These are phyloP conservation scores for Polydrusus pterygomalis DNA, from an alignment of 2,888 invertebrate species.

Conservation along the genomic window DNA sequence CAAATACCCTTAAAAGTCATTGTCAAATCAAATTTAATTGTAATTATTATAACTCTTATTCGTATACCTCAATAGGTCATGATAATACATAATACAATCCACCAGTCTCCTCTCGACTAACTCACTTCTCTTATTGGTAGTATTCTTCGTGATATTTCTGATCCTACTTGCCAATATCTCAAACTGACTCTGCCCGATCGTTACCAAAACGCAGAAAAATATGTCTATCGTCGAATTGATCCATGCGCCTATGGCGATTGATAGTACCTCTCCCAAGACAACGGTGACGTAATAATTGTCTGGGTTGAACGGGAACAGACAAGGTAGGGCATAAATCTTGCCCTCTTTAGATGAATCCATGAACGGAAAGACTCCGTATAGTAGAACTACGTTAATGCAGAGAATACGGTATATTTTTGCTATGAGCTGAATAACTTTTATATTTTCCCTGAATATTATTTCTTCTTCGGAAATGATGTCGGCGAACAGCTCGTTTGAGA, in stretches of 20 bases:
- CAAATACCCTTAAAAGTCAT: too few relatives aligned
- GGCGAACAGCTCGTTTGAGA: slow-evolving; percentile 42
- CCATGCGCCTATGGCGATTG: slow-evolving; percentile 50
- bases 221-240: slow-evolving; percentile 53
- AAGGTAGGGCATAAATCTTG: slow-evolving; percentile 49
- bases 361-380: slow-evolving; percentile 52
- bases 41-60: too few relatives aligned
- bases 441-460: slow-evolving; percentile 25
- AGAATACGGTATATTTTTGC: slow-evolving; percentile 45
- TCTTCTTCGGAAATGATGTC: slow-evolving; percentile 37
- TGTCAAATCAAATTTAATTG: too few relatives aligned
- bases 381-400: slow-evolving; percentile 33
- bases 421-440: slow-evolving; percentile 26
- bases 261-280: slow-evolving; percentile 43
- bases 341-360: slow-evolving; percentile 39
- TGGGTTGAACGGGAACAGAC: slow-evolving; percentile 54
- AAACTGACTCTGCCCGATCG: slow-evolving; percentile 46
- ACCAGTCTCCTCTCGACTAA: slow-evolving; percentile 27
- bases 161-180: slow-evolving; percentile 42
- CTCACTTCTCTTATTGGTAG: slow-evolving; percentile 3
- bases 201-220: slow-evolving; percentile 43
- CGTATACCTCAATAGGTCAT: slow-evolving; percentile 31
- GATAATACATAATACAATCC: slow-evolving; percentile 38
- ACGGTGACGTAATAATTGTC: slow-evolving; percentile 50
- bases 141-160: slow-evolving; percentile 8